phyloP scores from a whole-genome alignment of 2,113 vertebrate species.

The Amphilophus citrinellus region DNA sequence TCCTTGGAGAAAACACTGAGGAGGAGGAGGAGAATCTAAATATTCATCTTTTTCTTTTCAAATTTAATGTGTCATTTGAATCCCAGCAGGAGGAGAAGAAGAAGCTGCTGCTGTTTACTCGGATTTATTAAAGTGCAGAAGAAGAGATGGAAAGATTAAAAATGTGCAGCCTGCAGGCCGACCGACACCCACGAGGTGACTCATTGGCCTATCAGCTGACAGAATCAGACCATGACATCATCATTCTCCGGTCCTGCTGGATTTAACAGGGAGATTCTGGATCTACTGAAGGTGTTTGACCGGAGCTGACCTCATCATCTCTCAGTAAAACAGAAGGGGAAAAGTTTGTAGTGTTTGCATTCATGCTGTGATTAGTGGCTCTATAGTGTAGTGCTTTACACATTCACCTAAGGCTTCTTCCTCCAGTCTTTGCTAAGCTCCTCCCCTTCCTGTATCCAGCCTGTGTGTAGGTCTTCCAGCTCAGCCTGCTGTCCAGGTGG shows the following conservation, averaged over 20 bases:
- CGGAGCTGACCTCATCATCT: not conserved
- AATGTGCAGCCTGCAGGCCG: not conserved
- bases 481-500: not conserved
- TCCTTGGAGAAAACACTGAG: conserved; percentile 2
- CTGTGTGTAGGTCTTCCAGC: not conserved
- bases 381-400: not conserved
- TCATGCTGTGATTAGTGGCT: not conserved
- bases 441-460: too few species aligned
- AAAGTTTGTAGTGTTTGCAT: not conserved
- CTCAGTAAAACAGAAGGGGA: too few species aligned
- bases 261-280: not conserved
- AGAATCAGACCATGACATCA: conserved; percentile 23
- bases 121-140: conserved; percentile 25
- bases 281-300: not conserved
- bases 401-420: not conserved
- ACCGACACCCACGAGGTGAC: not conserved
- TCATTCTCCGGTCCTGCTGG: not conserved
- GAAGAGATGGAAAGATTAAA: conserved; percentile 4
- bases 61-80: conserved; percentile 17
- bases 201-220: conserved; percentile 12
- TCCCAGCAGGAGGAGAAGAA: conserved; percentile 22
- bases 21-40: conserved; percentile 4
- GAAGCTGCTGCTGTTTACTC: not conserved
- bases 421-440: too few species aligned
- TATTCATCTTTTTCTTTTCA: conserved; percentile 14